Conservation (phyloP, 35 echinoderm and acorn worm species). For the Lytechinus variegatus region DNA sequence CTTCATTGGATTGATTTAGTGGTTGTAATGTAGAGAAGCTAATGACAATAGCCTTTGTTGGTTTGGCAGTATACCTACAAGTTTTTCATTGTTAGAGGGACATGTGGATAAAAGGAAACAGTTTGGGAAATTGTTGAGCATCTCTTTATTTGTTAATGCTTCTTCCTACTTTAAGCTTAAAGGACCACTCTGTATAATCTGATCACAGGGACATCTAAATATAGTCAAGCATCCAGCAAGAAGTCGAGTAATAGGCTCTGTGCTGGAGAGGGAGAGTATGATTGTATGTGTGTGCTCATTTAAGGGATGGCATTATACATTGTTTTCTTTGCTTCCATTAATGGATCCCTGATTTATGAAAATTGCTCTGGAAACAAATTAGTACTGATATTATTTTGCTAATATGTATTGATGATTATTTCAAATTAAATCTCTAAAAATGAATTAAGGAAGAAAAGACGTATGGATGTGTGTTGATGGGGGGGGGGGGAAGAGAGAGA, state of each 20-base stretch:
- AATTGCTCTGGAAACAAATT: too few relatives aligned
- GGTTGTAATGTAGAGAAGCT: constrained; percentile 2
- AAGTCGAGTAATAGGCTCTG: not conserved
- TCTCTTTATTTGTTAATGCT: not conserved
- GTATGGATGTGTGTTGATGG: too few relatives aligned
- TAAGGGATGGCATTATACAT: too few relatives aligned
- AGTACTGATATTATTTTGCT: too few relatives aligned
- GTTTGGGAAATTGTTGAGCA: not conserved
- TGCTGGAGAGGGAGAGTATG: too few relatives aligned
- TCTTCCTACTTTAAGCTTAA: not conserved
- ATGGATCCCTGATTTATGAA: too few relatives aligned
- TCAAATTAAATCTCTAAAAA: too few relatives aligned
- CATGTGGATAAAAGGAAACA: not conserved
- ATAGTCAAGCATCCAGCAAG: not conserved
- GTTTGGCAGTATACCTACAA: constrained; percentile 9
- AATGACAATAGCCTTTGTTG: not conserved
- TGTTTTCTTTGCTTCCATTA: too few relatives aligned
- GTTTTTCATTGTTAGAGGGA: not conserved
- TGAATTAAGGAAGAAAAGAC: too few relatives aligned
- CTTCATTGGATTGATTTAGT: constrained; percentile 2
- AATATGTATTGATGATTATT: too few relatives aligned
- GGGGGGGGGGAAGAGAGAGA: not conserved
- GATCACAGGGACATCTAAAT: not conserved
- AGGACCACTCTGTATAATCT: constrained; percentile 11
- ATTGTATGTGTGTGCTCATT: too few relatives aligned